A percentile compares a stretch with the other conserved stretches of the same genome.
These are phyloP conservation scores for Turritopsis dohrnii DNA, from an alignment of 30 jellyfish, hydroid and myxozoan genomes.

Conservation along the genomic window DNA sequence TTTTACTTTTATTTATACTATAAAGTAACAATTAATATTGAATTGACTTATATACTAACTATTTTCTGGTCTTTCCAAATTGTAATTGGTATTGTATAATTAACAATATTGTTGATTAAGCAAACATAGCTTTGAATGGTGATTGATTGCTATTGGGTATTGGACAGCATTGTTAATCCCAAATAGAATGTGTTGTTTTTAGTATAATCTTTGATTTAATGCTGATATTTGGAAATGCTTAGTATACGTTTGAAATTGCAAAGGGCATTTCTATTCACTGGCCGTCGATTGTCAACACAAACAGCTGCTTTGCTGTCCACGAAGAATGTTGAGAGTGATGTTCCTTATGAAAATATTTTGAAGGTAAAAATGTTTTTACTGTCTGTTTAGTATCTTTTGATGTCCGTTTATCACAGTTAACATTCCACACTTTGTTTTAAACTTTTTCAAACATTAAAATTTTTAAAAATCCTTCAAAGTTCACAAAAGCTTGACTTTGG, in stretches of 20 bases:
- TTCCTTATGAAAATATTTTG: slow-evolving; percentile 2
- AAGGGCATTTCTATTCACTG: neutral
- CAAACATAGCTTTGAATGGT: neutral
- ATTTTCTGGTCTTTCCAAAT: no score
- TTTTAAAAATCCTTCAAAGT: neutral
- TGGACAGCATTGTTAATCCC: no score
- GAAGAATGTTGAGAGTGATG: neutral
- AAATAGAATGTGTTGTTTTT: no score
- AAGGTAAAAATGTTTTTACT: neutral
- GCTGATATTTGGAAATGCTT: neutral
- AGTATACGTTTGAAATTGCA: neutral
- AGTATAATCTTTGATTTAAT: neutral
- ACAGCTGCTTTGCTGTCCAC: neutral
- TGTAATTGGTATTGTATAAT: no score
- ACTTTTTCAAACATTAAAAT: no score
- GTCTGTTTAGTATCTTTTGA: neutral
- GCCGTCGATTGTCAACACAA: neutral
- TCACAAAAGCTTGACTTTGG: neutral
- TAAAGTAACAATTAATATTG: no score
- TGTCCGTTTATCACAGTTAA: neutral
- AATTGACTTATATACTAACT: no score
- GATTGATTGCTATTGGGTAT: neutral
- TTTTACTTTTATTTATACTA: no score
- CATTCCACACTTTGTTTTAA: neutral
- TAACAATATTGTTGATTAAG: no score